A percentile compares a stretch with the other conserved stretches of the same genome.
Conservation (phyloP, 2,888 invertebrate genomes). For the Drosophila lacicola region DNA sequence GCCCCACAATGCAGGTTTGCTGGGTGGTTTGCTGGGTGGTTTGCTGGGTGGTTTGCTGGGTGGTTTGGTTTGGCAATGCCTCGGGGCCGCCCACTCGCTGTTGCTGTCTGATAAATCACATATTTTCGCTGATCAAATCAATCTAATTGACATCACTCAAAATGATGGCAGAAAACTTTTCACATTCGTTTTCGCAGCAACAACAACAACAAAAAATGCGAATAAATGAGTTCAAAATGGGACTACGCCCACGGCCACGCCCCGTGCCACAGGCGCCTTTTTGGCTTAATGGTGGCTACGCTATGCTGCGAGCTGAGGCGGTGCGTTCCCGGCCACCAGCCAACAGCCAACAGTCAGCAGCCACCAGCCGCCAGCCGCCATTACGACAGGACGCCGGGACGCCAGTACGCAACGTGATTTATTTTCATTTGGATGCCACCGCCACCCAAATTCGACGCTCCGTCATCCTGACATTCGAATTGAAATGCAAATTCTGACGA, state of each 20-base stretch:
- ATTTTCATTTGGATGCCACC: constrained; percentile 77
- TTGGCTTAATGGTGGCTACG: constrained; percentile 78
- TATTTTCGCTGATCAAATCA: constrained; percentile 85
- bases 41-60: background rate
- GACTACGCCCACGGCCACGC: constrained; percentile 38
- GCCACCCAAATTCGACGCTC: constrained; percentile 74
- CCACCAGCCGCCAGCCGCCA: constrained; percentile 34
- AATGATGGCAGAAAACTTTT: constrained; percentile 83
- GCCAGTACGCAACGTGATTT: constrained; percentile 72
- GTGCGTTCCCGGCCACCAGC: constrained; percentile 49
- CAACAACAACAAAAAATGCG: constrained; percentile 54
- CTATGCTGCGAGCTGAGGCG: constrained; percentile 63
- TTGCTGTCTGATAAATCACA: constrained; percentile 83
- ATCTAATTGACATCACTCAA: constrained; percentile 85
- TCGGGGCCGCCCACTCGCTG: constrained; percentile 71
- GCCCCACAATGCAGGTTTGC: constrained; percentile 5
- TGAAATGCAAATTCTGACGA: constrained; percentile 84
- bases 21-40: constrained; percentile 8
- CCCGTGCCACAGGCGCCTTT: constrained; percentile 49
- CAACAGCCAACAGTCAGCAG: constrained; percentile 34
- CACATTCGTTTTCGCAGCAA: constrained; percentile 68
- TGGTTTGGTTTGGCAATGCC: constrained; percentile 37
- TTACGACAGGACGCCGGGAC: constrained; percentile 7
- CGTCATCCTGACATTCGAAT: constrained; percentile 80
- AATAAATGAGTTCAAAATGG: constrained; percentile 79